Percentiles rank a stretch among this genome's conserved stretches.
Evolutionary conservation across 2,113 vertebrate genomes (phyloP).

Genomic region (Tychaedon coryphoeus): DNA sequence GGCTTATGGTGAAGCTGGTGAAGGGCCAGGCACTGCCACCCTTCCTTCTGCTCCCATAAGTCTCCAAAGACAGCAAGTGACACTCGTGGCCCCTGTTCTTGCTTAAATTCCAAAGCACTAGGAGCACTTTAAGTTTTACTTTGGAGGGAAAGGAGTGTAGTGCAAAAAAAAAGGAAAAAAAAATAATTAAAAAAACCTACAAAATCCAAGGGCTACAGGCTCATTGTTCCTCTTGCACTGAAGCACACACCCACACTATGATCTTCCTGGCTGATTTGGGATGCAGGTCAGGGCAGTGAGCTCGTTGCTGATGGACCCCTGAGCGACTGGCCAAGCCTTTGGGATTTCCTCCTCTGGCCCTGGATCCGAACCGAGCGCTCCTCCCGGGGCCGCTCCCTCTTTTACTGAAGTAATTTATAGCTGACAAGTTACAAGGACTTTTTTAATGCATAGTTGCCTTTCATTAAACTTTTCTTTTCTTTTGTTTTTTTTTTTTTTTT

Average conservation of each 20-base stretch:
- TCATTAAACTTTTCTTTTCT: conserved; percentile 17
- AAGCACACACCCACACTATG: conserved; percentile 49
- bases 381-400: background rate
- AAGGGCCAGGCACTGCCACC: background rate
- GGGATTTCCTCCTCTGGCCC: conserved; percentile 14
- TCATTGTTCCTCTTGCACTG: conserved; percentile 68
- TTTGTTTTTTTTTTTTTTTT: background rate
- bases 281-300: background rate
- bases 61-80: conserved; percentile 69
- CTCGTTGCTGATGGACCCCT: conserved; percentile 16
- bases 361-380: conserved; percentile 9
- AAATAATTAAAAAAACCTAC: background rate
- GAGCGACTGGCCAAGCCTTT: conserved; percentile 11
- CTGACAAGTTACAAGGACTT: conserved; percentile 60
- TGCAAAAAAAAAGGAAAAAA: conserved; percentile 14
- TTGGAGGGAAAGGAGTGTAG: conserved; percentile 53
- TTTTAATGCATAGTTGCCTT: conserved; percentile 74
- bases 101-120: conserved; percentile 78
- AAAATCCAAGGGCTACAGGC: conserved; percentile 67
- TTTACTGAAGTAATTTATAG: conserved; percentile 76
- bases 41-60: conserved; percentile 15
- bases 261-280: conserved; percentile 1
- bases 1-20: background rate
- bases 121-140: conserved; percentile 78
- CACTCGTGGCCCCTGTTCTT: conserved; percentile 49